Conservation (phyloP, 2,797 vertebrate genomes). For the Gouania willdenowi region DNA sequence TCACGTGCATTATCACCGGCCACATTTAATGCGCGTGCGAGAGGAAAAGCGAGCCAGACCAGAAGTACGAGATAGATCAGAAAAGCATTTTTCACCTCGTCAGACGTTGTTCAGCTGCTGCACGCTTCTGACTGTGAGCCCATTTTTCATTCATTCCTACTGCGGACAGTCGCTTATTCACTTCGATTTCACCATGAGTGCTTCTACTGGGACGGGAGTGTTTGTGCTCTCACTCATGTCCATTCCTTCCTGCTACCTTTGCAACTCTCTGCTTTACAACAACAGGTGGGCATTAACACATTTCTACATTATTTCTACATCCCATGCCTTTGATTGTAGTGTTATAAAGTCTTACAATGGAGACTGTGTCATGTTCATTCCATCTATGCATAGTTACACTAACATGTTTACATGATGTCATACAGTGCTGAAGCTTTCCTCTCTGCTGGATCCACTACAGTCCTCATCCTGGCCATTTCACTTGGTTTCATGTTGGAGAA, state of each 20-base stretch:
- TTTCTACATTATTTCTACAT: background rate
- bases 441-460: constrained; percentile 73
- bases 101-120: no score
- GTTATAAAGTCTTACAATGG: no score
- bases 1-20: no score
- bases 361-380: no score
- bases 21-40: no score
- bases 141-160: no score
- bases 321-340: no score
- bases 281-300: constrained; percentile 72
- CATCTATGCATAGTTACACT: no score
- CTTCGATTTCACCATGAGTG: constrained; percentile 77
- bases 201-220: constrained; percentile 86
- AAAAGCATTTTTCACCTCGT: no score
- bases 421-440: constrained; percentile 80
- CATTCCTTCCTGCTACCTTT: constrained; percentile 85
- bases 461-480: constrained; percentile 74
- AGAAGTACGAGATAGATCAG: constrained; percentile 7
- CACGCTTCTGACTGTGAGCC: no score
- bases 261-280: constrained; percentile 78
- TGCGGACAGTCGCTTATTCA: background rate
- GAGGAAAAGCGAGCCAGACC: background rate
- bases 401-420: no score
- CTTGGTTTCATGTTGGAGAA: constrained; percentile 78
- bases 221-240: constrained; percentile 87